Conservation (phyloP, 2,797 vertebrate genomes). For the Myotis findleyi region DNA sequence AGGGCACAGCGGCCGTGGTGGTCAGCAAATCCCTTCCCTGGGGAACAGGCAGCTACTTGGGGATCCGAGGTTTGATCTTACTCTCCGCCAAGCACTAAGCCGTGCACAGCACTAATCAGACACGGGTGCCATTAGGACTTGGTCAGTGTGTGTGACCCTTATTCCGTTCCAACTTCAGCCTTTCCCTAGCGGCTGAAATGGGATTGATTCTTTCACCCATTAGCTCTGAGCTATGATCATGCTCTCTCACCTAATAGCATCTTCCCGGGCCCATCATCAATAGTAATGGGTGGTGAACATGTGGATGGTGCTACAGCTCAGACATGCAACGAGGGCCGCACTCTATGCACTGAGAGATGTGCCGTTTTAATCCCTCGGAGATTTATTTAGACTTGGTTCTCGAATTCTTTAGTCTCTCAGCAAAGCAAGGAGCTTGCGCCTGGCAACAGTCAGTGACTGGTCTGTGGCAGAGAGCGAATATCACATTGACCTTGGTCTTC, state of each 20-base stretch:
- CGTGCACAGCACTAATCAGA: background rate
- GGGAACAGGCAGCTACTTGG: background rate
- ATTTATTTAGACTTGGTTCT: slow-evolving; percentile 48
- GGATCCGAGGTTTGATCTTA: background rate
- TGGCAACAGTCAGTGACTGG: background rate
- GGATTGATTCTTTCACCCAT: slow-evolving; percentile 41
- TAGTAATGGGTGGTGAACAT: slow-evolving; percentile 36
- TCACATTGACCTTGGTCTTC: background rate
- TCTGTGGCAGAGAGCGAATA: background rate
- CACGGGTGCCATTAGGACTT: background rate
- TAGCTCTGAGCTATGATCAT: slow-evolving; percentile 36
- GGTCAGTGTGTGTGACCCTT: background rate
- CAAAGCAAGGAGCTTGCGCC: slow-evolving; percentile 3
- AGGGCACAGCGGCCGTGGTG: background rate
- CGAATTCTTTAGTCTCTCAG: background rate
- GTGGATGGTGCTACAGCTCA: slow-evolving; percentile 6
- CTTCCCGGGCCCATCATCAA: slow-evolving; percentile 36
- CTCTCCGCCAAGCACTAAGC: background rate
- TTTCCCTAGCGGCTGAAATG: slow-evolving; percentile 26
- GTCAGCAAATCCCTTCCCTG: background rate
- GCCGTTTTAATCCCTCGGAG: slow-evolving; percentile 36
- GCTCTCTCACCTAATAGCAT: slow-evolving; percentile 11
- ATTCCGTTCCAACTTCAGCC: background rate
- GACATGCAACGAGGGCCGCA: background rate
- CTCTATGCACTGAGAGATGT: slow-evolving; percentile 23